A percentile compares a stretch with the other conserved stretches of the same genome.
These are phyloP conservation scores for Bombus waltoni DNA, from an alignment of 1,140 invertebrate species.

Conservation along the genomic window DNA sequence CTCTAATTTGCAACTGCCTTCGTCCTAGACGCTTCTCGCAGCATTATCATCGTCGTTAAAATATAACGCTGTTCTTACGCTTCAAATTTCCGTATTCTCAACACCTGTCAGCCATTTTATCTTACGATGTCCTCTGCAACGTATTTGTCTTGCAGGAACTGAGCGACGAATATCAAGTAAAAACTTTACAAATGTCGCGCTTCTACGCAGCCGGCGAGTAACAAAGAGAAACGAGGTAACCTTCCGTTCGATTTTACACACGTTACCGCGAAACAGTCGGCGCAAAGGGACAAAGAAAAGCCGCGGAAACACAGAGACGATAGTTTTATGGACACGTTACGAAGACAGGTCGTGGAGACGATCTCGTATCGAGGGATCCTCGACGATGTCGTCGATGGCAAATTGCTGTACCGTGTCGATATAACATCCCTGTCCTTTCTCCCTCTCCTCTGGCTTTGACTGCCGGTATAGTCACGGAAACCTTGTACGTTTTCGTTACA, in stretches of 20 bases:
- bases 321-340: constrained; percentile 28
- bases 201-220: background rate
- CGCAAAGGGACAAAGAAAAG: no score
- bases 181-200: background rate
- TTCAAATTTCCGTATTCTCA: background rate
- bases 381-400: constrained; percentile 11
- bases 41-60: no score
- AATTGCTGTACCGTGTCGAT: constrained; percentile 39
- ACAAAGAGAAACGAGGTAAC: background rate
- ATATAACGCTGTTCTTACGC: no score
- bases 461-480: background rate
- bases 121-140: background rate
- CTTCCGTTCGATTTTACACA: background rate
- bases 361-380: constrained; percentile 39
- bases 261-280: background rate
- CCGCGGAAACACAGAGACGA: constrained; percentile 8
- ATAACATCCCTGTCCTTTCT: background rate
- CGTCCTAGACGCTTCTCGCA: no score
- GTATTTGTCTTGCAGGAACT: background rate
- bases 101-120: background rate
- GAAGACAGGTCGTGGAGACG: background rate
- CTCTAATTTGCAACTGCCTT: no score
- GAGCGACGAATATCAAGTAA: no score
- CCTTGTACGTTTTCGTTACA: constrained; percentile 31
- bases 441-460: background rate